phyloP scores from a whole-genome alignment of 1,140 invertebrate species.

The Pseudomyrmex cubaensis region DNA sequence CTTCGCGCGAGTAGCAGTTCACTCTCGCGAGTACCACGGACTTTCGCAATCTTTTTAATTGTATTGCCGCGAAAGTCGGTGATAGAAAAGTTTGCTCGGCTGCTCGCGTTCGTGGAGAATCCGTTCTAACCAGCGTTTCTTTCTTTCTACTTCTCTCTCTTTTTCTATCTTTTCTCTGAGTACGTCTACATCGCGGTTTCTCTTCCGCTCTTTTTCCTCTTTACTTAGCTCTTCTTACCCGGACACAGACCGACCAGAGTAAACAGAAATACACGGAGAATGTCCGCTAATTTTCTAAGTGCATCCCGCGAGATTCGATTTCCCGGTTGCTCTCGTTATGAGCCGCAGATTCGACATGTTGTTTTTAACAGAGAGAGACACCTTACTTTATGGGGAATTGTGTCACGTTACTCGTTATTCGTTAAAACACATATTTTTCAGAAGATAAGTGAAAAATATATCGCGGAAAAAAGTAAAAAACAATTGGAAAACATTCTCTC shows the following conservation, averaged over 20 bases:
- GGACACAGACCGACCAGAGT: not conserved
- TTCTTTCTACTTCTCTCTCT: slow-evolving; percentile 34
- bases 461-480: not conserved
- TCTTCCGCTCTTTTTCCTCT: slow-evolving; percentile 63
- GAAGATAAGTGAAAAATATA: no score
- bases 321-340: slow-evolving; percentile 42
- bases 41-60: slow-evolving; percentile 83
- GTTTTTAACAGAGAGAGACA: not conserved
- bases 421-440: no score
- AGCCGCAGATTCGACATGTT: slow-evolving; percentile 57
- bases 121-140: slow-evolving; percentile 47
- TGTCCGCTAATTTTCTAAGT: slow-evolving; percentile 77
- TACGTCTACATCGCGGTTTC: not conserved
- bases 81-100: slow-evolving; percentile 80
- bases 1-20: slow-evolving; percentile 64
- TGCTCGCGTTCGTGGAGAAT: slow-evolving; percentile 37
- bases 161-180: not conserved
- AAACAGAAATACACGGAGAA: slow-evolving; percentile 69
- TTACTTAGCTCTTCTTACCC: slow-evolving; percentile 70
- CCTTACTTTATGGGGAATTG: no score
- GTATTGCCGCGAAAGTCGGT: slow-evolving; percentile 76
- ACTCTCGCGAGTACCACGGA: slow-evolving; percentile 63
- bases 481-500: not conserved
- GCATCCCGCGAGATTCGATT: slow-evolving; percentile 70
- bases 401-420: no score